phyloP scores from a whole-genome alignment of 2,113 vertebrate genomes.

The Pollachius pollachius region DNA sequence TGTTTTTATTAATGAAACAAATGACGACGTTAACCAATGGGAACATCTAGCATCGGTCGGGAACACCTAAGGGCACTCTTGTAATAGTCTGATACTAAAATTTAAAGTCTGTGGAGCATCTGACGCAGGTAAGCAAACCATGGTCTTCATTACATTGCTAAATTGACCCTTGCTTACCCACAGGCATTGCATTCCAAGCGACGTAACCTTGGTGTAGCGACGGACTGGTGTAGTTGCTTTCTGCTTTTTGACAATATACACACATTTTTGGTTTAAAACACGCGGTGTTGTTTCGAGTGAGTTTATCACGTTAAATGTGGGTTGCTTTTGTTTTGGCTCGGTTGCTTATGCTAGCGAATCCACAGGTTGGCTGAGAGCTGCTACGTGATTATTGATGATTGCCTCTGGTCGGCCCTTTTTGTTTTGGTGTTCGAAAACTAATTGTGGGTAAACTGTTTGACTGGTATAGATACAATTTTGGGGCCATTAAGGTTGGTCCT shows the following conservation, averaged over 20 bases:
- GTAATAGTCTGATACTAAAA: constrained; percentile 29
- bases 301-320: too few species aligned
- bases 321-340: too few species aligned
- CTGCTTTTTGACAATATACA: neutral
- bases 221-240: neutral
- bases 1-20: too few species aligned
- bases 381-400: too few species aligned
- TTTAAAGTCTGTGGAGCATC: constrained; percentile 37
- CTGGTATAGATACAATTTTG: too few species aligned
- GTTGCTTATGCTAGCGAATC: too few species aligned
- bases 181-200: constrained; percentile 14
- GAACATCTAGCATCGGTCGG: constrained; percentile 73
- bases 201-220: neutral
- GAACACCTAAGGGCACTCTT: constrained; percentile 63
- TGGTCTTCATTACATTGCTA: neutral
- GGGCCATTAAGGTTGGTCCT: too few species aligned
- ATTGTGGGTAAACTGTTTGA: too few species aligned
- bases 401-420: too few species aligned
- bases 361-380: too few species aligned
- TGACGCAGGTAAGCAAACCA: constrained; percentile 55
- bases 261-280: neutral
- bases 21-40: constrained; percentile 76
- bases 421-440: too few species aligned
- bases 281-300: too few species aligned
- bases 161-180: constrained; percentile 7